These are phyloP conservation scores for Megaleporinus macrocephalus DNA, from an alignment of 2,113 vertebrate genomes.

Conservation along the genomic window DNA sequence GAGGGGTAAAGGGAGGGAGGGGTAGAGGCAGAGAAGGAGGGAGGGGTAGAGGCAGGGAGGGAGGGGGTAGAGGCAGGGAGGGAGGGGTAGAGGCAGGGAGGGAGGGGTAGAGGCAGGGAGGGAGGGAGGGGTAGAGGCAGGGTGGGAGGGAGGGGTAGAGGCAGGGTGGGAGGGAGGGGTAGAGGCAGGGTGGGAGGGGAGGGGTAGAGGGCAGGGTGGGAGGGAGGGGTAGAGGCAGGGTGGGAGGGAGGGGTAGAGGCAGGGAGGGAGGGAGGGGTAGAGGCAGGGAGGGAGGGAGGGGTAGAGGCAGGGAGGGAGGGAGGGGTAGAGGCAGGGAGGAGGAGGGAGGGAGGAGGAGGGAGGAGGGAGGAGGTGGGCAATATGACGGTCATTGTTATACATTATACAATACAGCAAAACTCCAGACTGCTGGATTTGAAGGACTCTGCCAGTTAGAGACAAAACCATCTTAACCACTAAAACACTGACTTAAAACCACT, in stretches of 20 bases:
- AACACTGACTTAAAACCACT: no score
- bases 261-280: not conserved
- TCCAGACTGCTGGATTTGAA: no score
- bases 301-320: not conserved
- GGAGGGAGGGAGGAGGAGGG: not conserved
- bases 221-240: constrained; percentile 76
- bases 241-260: constrained; percentile 65
- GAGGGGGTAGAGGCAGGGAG: not conserved
- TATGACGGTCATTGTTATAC: not conserved
- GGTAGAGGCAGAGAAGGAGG: not conserved
- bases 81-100: not conserved
- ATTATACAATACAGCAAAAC: no score
- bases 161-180: constrained; percentile 73
- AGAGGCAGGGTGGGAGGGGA: constrained; percentile 67
- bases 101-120: no score
- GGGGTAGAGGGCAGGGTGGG: not conserved
- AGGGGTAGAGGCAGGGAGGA: not conserved
- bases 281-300: not conserved
- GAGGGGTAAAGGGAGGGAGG: not conserved
- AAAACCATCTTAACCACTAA: no score
- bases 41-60: not conserved
- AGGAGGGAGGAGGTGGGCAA: not conserved
- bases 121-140: not conserved
- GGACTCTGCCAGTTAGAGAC: no score
- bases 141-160: not conserved